Base-by-base conservation (phyloP, 2,888 invertebrate species). In the Neoaliturus tenellus region DNA sequence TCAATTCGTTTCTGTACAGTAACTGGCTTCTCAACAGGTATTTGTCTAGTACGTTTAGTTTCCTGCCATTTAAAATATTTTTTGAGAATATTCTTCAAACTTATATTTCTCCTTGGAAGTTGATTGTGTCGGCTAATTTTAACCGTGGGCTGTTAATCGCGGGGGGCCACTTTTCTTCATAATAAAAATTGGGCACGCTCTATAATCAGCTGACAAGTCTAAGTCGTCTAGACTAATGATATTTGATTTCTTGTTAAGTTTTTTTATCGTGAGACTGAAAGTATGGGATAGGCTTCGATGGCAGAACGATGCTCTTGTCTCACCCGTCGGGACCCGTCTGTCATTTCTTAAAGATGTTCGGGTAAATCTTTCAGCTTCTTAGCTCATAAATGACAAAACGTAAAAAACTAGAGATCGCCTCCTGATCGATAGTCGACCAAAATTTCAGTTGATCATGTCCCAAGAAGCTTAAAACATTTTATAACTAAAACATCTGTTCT, bases 151-250 rank as follows among this genome's bases (percentile, higher is more conserved):
- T 20, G 14, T 69, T 41, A 23, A 81, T 44, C 4, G 69, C 69
- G 1, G 67, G 81, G 25, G 39, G 41, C 6, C 81, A 1, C 8
- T 81, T 81, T 39, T 81, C 81, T 8, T 62, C 41, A 14, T 69
- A 3, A 39, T 81, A 67, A 67, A 81, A 67, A 67, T 69, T 67
- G 23, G 67, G 39, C 20, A 81, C 69, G 17, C 25, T 69, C 41
- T 41, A n/a, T 69, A 12, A 20, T 41, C 28, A 67, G 69, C 67
- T 25, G 51, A 20, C 14, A 51, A 20, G 23, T 81, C 81, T 23
- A 81, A 81, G 44, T 81, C 69, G n/a, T 81, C 81, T 39, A 69
- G 28, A 1, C 51, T 58, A 31, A 58, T 80, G n/a, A 80, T 10
- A 23, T 31, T 23, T 20, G 35, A 28, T n/a, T 31, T n/a, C 39